These are phyloP conservation scores for Sarcophaga rosellei DNA, from an alignment of 2,888 invertebrate species.

Conservation along the genomic window DNA sequence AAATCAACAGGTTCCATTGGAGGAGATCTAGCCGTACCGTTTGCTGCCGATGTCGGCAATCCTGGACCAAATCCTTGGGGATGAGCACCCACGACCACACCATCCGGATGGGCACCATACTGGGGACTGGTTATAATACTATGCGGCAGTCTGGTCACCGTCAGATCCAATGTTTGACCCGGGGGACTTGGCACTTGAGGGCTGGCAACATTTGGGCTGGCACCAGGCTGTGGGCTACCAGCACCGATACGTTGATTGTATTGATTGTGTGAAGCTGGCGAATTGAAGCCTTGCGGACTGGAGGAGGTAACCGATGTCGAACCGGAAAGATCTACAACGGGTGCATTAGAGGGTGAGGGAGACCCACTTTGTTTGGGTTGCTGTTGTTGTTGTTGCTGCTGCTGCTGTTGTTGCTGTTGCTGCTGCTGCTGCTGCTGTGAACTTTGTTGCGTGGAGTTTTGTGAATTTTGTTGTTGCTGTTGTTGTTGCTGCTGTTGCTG, in stretches of 20 bases:
- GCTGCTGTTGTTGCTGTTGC: too few species aligned
- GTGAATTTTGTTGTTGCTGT: conserved; percentile 75
- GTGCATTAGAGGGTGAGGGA: conserved; percentile 83
- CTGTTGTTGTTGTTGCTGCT: conserved; percentile 78
- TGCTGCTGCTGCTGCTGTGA: conserved; percentile 74
- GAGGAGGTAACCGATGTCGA: conserved; percentile 90
- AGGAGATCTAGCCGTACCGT: conserved; percentile 83
- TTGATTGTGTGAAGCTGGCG: conserved; percentile 79
- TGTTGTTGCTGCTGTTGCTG: conserved; percentile 76
- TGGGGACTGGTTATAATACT: conserved; percentile 84
- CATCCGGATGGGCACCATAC: conserved; percentile 82
- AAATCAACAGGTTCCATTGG: conserved; percentile 89
- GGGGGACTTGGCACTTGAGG: conserved; percentile 95
- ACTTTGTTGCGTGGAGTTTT: conserved; percentile 67
- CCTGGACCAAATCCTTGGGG: conserved; percentile 83
- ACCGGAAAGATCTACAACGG: conserved; percentile 93
- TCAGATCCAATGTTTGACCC: conserved; percentile 94
- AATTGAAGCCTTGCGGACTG: conserved; percentile 88
- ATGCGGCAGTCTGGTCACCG: conserved; percentile 92
- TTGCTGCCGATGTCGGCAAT: conserved; percentile 75
- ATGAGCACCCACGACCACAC: conserved; percentile 80
- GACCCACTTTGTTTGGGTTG: conserved; percentile 82
- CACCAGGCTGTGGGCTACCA: conserved; percentile 90
- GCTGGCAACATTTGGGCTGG: conserved; percentile 92
- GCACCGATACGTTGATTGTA: conserved; percentile 83